phyloP scores from a whole-genome alignment of 1,140 invertebrate species.

The Sipha flava region DNA sequence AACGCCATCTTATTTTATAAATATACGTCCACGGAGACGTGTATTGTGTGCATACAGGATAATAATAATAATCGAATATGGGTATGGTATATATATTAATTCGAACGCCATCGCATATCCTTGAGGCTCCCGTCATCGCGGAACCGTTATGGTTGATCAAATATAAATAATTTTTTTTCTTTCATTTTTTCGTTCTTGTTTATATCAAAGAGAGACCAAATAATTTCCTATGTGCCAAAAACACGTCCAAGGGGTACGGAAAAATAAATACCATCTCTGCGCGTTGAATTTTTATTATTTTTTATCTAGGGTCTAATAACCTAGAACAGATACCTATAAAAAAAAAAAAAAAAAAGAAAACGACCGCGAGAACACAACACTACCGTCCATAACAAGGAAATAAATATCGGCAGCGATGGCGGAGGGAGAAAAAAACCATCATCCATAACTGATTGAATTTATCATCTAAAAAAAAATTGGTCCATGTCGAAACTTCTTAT shows the following conservation, averaged over 20 bases:
- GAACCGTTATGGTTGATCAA: neutral
- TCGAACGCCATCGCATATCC: neutral
- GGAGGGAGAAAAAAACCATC: neutral
- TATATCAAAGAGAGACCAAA: neutral
- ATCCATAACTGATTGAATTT: neutral
- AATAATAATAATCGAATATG: too few relatives aligned
- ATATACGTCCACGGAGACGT: too few relatives aligned
- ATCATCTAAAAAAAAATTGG: neutral
- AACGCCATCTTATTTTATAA: too few relatives aligned
- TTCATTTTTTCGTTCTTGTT: neutral
- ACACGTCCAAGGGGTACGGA: neutral
- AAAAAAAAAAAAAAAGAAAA: neutral
- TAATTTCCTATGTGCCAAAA: slow-evolving; percentile 6
- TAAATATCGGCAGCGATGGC: neutral
- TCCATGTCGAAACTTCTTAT: neutral
- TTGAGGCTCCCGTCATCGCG: neutral
- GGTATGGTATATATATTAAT: too few relatives aligned
- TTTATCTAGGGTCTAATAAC: neutral
- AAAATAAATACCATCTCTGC: neutral
- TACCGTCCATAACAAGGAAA: neutral
- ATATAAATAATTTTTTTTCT: too few relatives aligned
- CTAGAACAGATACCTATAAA: neutral
- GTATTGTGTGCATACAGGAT: too few relatives aligned
- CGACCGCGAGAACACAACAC: neutral
- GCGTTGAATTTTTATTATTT: neutral